Conservation (phyloP, 2,888 invertebrate species). For the Hydrotaea cyrtoneurina region DNA sequence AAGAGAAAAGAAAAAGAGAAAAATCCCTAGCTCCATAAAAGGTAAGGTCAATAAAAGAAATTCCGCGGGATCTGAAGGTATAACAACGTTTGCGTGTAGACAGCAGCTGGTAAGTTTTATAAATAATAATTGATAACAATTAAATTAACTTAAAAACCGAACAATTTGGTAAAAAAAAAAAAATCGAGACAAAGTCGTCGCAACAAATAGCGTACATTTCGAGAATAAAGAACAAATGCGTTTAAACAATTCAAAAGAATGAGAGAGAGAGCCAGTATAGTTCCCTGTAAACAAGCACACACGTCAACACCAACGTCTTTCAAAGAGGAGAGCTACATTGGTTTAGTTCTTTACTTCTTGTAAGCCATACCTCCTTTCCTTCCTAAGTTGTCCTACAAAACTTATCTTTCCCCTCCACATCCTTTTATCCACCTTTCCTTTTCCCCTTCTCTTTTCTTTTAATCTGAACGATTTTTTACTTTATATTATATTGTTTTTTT, state of each 20-base stretch:
- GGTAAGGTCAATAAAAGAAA: conserved; percentile 78
- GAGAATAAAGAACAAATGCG: conserved; percentile 43
- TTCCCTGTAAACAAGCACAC: conserved; percentile 72
- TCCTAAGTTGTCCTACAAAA: not conserved
- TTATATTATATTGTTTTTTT: conserved; percentile 53
- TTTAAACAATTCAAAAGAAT: conserved; percentile 66
- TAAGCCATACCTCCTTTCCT: conserved; percentile 1
- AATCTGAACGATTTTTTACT: conserved; percentile 64
- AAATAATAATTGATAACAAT: conserved; percentile 70
- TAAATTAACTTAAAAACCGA: conserved; percentile 66
- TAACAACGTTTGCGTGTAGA: conserved; percentile 79
- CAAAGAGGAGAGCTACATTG: conserved; percentile 56
- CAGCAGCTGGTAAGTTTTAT: conserved; percentile 79
- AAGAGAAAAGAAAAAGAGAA: conserved; percentile 34
- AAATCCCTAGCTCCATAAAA: conserved; percentile 68
- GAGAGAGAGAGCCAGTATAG: conserved; percentile 32
- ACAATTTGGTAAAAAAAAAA: conserved; percentile 71
- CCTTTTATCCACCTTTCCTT: conserved; percentile 1
- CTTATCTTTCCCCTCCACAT: not conserved
- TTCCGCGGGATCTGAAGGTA: conserved; percentile 77
- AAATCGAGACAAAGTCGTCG: conserved; percentile 28
- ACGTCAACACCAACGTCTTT: conserved; percentile 78
- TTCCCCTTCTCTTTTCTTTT: conserved; percentile 70
- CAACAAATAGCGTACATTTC: conserved; percentile 37
- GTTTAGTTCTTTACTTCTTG: conserved; percentile 40